These are phyloP conservation scores for Apodemus speciosus DNA, from an alignment of 2,113 vertebrate genomes.

Conservation along the genomic window DNA sequence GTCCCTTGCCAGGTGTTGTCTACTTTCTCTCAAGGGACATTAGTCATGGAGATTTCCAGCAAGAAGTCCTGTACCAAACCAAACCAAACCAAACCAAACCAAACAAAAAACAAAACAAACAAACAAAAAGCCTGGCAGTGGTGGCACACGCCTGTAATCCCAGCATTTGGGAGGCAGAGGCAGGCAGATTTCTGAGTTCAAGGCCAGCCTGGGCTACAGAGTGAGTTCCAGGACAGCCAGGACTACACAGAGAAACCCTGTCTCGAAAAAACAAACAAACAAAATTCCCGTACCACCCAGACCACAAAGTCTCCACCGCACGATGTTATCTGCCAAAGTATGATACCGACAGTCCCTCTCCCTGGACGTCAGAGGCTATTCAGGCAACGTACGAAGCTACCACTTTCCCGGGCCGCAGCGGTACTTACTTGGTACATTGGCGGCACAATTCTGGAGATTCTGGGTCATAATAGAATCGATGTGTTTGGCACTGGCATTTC, in stretches of 20 bases:
- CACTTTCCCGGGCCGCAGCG: background rate
- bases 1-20: background rate
- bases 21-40: background rate
- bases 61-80: background rate
- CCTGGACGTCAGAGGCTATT: background rate
- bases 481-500: background rate
- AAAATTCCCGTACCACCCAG: background rate
- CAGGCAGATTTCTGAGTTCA: too few relatives aligned
- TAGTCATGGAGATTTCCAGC: background rate
- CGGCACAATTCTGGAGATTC: fast-evolving
- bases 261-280: too few relatives aligned
- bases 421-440: background rate
- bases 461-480: fast-evolving
- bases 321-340: background rate
- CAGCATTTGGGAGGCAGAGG: too few relatives aligned
- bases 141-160: too few relatives aligned
- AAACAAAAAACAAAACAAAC: too few relatives aligned
- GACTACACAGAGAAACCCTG: too few relatives aligned
- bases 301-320: background rate
- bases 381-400: background rate
- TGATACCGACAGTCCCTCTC: background rate
- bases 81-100: too few relatives aligned
- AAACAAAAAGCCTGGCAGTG: too few relatives aligned
- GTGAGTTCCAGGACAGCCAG: too few relatives aligned
- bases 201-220: too few relatives aligned